Evolutionary conservation across 92 coral and sea anemone genomes (phyloP), one percentile per base, ranked within the genome.

Genomic region (Phymanthus crucifer): DNA sequence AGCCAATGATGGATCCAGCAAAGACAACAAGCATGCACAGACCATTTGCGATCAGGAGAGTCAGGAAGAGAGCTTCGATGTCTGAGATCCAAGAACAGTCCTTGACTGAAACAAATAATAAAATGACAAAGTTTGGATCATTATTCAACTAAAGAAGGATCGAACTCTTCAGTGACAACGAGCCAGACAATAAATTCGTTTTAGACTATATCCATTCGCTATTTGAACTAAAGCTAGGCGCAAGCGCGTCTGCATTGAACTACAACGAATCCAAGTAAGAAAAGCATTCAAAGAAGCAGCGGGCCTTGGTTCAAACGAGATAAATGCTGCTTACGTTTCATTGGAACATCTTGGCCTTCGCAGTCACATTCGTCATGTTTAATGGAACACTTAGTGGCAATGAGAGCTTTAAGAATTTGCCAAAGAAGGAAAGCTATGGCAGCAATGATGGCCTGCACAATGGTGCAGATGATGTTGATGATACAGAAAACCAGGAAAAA

Each of bases 1-100:
- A 91, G 8, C 91, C 96, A 72, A 91, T 77, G 73, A 91, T 89
- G 52, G 96, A 91, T 17, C 93, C 93, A 27, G 96, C 87, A 19
- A 91, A 73, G 1, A 87, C 87, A 33, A 91, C 9, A 32, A 86
- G 73, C 80, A 65, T 45, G 33, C 83, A 82, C 36, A 89, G 29
- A 2, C 58, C 96, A 34, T 76, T 65, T 0, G 83, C 31, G 58
- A 91, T 80, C 66, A 91, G 34, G 11, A 91, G 74, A 18, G 77
- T 36, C 71, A 91, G 3, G 79, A 82, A 85, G 9, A 70, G n/a
- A 12, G 84, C 78, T 48, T 91, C 95, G 52, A 91, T 86, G 40
- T 54, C 66, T 71, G 29, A 54, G 70, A 91, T 89, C 77, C 88
- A 83, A 29, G 74, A 65, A 64, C 95, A 91, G 56, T 82, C 80